Evolutionary conservation across 2,888 invertebrate species (phyloP), one percentile per base, ranked within the genome.

Genomic region (Ctenicera cuprea): DNA sequence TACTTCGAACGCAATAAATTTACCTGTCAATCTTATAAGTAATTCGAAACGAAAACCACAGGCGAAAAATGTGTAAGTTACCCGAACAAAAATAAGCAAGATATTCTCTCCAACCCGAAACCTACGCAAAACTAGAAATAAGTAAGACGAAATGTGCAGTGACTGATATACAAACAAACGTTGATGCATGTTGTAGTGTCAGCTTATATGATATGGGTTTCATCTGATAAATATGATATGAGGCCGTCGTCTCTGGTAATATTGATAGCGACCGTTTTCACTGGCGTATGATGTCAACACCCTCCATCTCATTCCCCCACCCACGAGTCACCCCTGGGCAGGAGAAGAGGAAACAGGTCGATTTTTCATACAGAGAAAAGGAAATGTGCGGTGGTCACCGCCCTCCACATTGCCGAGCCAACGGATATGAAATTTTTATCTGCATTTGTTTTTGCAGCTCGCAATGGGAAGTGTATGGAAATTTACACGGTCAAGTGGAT

Each of bases 151-250:
- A 57, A 65, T 66, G 37, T 71, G 71, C 64, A 65, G 14, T 41
- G 43, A 48, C 59, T 43, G 59, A 71, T 43, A 64, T 45, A 59
- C 41, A 63, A 59, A 68, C 59, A 59, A 26, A 37, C 41, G 54
- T 14, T 64, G 71, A 61, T 71, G 71, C 71, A 71, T 48, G 71
- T 52, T 38, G 57, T 43, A 61, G 41, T 65, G 71, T 66, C 65
- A 71, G 50, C 18, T 66, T 52, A 33, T 50, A 66, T 65, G 71
- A 71, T 71, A 45, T 59, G 71, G 65, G 66, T 65, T 71, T 66
- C 65, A 65, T 65, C 71, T 71, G 71, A 71, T 73, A 73, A 73
- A 73, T 68, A 68, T 45, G 41, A 67, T 62, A 73, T 68, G 68
- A 62, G 65, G 48, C 64, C 38, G 73, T 59, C 64, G 38, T 69